Percentiles rank a stretch among this genome's conserved stretches.
phyloP scores from a whole-genome alignment of 2,888 invertebrate species.

The Sarcophaga rosellei region DNA sequence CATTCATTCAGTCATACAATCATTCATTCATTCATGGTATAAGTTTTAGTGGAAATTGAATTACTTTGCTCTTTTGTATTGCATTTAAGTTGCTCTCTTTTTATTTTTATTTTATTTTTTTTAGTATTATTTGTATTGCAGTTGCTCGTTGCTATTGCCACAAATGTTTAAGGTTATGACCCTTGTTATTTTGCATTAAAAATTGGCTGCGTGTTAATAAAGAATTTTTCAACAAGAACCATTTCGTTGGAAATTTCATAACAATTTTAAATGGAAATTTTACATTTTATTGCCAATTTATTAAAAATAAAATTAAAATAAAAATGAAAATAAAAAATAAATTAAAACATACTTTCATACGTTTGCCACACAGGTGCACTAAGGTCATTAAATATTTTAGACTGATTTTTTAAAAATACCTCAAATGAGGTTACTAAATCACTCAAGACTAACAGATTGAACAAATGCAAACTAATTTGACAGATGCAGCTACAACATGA shows the following conservation, averaged over 20 bases:
- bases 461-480: too few relatives aligned
- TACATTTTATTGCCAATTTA: not conserved
- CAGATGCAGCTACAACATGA: too few relatives aligned
- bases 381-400: too few relatives aligned
- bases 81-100: not conserved
- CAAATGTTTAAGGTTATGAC: conserved; percentile 56
- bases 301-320: too few relatives aligned
- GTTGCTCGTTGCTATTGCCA: not conserved
- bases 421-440: too few relatives aligned
- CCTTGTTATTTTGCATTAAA: conserved; percentile 55
- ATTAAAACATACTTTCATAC: too few relatives aligned
- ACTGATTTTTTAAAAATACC: too few relatives aligned
- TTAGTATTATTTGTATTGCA: not conserved
- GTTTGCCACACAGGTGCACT: too few relatives aligned
- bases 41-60: conserved; percentile 3
- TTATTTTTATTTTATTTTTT: conserved; percentile 10
- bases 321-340: too few relatives aligned
- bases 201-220: conserved; percentile 43
- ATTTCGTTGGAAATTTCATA: conserved; percentile 33
- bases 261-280: conserved; percentile 18
- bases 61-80: not conserved
- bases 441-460: too few relatives aligned
- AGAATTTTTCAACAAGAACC: conserved; percentile 23
- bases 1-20: not conserved
- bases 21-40: not conserved